phyloP scores from a whole-genome alignment of 2,113 vertebrate species.

The Picathartes gymnocephalus region DNA sequence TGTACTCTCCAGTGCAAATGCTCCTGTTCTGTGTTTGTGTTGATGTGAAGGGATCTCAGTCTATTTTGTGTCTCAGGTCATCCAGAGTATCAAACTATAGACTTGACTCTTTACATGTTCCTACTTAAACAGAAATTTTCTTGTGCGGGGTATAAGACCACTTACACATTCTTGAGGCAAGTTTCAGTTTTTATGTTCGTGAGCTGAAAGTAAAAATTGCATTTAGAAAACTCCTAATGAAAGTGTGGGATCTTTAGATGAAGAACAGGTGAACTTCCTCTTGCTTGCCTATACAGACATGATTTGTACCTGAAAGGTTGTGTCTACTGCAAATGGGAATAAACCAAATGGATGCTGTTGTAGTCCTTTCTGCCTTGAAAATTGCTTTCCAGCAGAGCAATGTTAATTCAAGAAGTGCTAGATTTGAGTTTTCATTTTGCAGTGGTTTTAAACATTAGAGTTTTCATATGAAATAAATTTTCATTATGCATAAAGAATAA shows the following conservation, averaged over 20 bases:
- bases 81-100: neutral
- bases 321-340: neutral
- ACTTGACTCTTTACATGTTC: neutral
- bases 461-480: neutral
- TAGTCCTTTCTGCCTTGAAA: neutral
- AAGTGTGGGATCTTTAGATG: neutral
- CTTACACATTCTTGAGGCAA: neutral
- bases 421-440: neutral
- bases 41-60: neutral
- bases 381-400: neutral
- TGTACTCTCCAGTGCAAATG: neutral
- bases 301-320: neutral
- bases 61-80: neutral
- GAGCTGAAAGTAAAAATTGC: neutral
- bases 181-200: neutral
- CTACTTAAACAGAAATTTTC: neutral
- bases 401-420: neutral
- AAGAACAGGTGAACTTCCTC: neutral
- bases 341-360: neutral
- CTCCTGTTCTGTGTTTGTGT: neutral
- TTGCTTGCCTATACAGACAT: neutral
- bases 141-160: accelerated
- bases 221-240: neutral
- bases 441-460: neutral
- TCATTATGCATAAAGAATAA: neutral